Evolutionary conservation across 2,888 invertebrate genomes (phyloP).

Genomic region (Ormyrus thymus): DNA sequence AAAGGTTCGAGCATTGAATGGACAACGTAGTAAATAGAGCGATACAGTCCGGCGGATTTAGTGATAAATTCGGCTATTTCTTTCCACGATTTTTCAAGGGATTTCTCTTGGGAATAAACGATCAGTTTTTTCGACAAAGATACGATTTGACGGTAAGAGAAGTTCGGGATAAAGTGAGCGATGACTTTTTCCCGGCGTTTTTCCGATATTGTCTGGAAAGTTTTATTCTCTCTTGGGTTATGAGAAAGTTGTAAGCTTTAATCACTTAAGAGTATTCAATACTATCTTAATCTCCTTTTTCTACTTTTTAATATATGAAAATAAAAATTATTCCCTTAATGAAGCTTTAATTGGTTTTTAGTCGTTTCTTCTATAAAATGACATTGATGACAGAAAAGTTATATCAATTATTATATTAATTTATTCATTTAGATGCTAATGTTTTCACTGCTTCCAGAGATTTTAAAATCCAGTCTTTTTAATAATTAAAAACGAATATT

Average conservation of each 20-base stretch:
- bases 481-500: neutral
- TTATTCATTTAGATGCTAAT: too few relatives aligned
- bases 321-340: neutral
- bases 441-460: too few relatives aligned
- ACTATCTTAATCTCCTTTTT: too few relatives aligned
- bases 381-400: too few relatives aligned
- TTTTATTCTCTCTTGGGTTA: neutral
- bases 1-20: slow-evolving; percentile 27
- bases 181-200: slow-evolving; percentile 5
- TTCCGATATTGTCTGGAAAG: neutral
- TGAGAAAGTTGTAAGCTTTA: too few relatives aligned
- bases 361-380: too few relatives aligned
- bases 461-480: too few relatives aligned
- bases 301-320: too few relatives aligned
- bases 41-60: slow-evolving; percentile 34
- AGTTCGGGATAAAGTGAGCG: slow-evolving; percentile 19
- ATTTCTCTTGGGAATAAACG: slow-evolving; percentile 34
- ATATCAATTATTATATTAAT: too few relatives aligned
- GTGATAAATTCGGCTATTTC: slow-evolving; percentile 46
- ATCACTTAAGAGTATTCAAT: too few relatives aligned
- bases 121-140: slow-evolving; percentile 30
- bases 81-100: slow-evolving; percentile 40
- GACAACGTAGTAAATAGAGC: slow-evolving; percentile 48
- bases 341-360: too few relatives aligned
- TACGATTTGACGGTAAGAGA: slow-evolving; percentile 18